Conservation (phyloP, 1,140 invertebrate genomes). For the Drosophila nigromelanica region DNA sequence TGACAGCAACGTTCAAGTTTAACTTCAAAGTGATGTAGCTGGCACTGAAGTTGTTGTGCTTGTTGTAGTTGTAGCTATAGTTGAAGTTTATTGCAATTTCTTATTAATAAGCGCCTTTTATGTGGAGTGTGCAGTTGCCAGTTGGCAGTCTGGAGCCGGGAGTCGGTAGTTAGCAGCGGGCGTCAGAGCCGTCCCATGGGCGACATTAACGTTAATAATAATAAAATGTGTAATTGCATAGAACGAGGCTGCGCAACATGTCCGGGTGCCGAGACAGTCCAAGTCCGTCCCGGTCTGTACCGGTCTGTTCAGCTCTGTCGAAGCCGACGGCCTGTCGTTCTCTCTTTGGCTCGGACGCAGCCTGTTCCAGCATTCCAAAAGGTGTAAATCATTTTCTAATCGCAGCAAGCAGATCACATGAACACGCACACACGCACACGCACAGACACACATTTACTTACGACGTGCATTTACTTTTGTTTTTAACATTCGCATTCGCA, state of each 20-base stretch:
- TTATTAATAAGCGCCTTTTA: slow-evolving; percentile 78
- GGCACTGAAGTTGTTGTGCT: background rate
- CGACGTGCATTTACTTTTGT: slow-evolving; percentile 56
- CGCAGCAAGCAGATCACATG: slow-evolving; percentile 68
- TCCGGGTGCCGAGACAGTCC: slow-evolving; percentile 17
- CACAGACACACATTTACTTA: slow-evolving; percentile 16
- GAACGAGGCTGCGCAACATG: slow-evolving; percentile 45
- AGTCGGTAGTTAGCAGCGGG: slow-evolving; percentile 20
- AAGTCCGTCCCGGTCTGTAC: slow-evolving; percentile 3
- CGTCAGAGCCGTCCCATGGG: slow-evolving; percentile 67
- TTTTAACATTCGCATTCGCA: slow-evolving; percentile 46
- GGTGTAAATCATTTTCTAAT: slow-evolving; percentile 78
- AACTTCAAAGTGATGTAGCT: background rate
- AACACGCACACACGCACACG: slow-evolving; percentile 37
- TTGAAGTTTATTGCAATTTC: slow-evolving; percentile 72
- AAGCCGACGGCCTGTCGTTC: slow-evolving; percentile 7
- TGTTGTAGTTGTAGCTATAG: slow-evolving; percentile 16
- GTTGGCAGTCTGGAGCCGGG: background rate
- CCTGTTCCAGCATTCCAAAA: slow-evolving; percentile 38
- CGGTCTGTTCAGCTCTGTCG: slow-evolving; percentile 6
- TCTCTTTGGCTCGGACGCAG: slow-evolving; percentile 13
- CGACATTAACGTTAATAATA: slow-evolving; percentile 80
- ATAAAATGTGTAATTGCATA: slow-evolving; percentile 78
- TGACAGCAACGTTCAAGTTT: background rate
- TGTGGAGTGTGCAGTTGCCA: slow-evolving; percentile 40